Evolutionary conservation across 1,140 invertebrate genomes (phyloP), one percentile per base, ranked within the genome.

Genomic region (Drosophila pectinifera): DNA sequence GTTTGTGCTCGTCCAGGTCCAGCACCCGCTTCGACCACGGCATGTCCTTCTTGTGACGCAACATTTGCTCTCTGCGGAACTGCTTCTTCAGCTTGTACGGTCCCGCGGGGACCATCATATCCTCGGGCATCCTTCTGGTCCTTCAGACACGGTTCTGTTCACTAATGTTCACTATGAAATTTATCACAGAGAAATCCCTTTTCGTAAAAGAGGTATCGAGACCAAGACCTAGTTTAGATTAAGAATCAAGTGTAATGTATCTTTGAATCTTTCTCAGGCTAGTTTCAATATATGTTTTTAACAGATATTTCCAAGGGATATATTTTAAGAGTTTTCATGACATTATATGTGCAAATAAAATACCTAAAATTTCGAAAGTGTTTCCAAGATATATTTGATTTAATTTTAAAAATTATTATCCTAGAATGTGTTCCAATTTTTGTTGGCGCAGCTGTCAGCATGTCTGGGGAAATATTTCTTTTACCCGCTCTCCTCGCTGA

Each of bases 11-110:
- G 11, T 86, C 79, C 26, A 86, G 22, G 41, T 86, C 62, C 5
- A 82, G 48, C 0, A 86, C 5, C 18, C 41, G 20, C 38, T 86
- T 86, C 0, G 41, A n/a, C 82, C 82, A 86, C 1, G 83, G 82
- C 38, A 86, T 5, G 5, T 86, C 78, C 22, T 61, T 63, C 6
- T 56, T 56, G 4, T 46, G 51, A 0, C 79, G 78, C 4, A 2
- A 2, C 14, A 28, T 1, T n/a, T 67, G 48, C 36, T 72, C 57
- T 6, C 49, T 48, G 2, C 83, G 82, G 26, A 78, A 82, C 41
- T 67, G 74, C 55, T 88, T 86, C 0, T 22, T 42, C 8, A 86
- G 36, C 4, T 54, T 72, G 42, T 88, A 78, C 0, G 36, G 5
- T n/a, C 82, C 83, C 20, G 74, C 48, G 1, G 61, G 43, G 22